A percentile compares a stretch with the other conserved stretches of the same genome.
Conservation (phyloP, 2,888 invertebrate species). For the Lithophane ornitopus region DNA sequence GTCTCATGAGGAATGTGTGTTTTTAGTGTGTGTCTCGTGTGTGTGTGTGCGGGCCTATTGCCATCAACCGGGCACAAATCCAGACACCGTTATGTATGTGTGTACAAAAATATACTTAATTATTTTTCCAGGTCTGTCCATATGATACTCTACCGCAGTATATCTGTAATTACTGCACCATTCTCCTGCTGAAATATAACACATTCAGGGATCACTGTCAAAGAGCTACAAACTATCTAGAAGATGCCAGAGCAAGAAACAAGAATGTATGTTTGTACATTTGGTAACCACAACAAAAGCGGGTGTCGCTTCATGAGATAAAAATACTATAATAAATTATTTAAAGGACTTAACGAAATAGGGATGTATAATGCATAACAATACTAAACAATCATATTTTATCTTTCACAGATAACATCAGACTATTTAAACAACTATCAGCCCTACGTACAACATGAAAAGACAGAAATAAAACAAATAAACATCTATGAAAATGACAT, state of each 20-base stretch:
- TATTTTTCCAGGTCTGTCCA: slow-evolving; percentile 35
- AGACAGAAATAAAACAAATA: background rate
- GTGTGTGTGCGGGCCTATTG: too few relatives aligned
- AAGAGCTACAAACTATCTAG: slow-evolving; percentile 25
- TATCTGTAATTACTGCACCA: slow-evolving; percentile 51
- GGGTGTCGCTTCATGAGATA: too few relatives aligned
- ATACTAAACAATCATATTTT: background rate
- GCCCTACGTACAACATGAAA: slow-evolving; percentile 7
- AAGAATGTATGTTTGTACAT: slow-evolving; percentile 25
- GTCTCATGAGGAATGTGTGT: too few relatives aligned
- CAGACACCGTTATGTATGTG: too few relatives aligned
- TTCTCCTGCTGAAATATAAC: slow-evolving; percentile 39
- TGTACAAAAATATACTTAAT: too few relatives aligned
- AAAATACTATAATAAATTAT: background rate
- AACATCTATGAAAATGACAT: background rate
- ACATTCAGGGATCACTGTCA: slow-evolving; percentile 48
- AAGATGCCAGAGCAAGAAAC: slow-evolving; percentile 11
- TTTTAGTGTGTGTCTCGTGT: too few relatives aligned
- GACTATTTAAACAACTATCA: slow-evolving; percentile 32
- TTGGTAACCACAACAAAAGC: too few relatives aligned
- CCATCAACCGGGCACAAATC: too few relatives aligned
- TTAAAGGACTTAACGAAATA: background rate
- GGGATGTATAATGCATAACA: background rate
- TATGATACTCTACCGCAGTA: slow-evolving; percentile 57
- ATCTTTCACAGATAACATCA: slow-evolving; percentile 44